phyloP scores from a whole-genome alignment of 2,888 invertebrate genomes.

The Noctua pronuba region DNA sequence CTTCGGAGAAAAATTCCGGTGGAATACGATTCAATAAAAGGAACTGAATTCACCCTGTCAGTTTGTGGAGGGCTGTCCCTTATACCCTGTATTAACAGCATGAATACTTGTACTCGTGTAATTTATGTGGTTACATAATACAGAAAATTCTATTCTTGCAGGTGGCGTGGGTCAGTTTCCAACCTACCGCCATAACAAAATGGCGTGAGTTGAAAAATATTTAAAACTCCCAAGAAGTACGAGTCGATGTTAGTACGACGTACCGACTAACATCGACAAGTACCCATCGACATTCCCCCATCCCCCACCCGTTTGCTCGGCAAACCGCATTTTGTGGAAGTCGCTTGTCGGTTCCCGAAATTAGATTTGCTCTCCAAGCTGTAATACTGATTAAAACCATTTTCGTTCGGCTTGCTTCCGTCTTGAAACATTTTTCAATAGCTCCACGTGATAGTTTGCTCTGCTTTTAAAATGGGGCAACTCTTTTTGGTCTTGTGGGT shows the following conservation, averaged over 20 bases:
- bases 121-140: no score
- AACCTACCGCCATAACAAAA: not conserved
- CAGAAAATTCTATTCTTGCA: no score
- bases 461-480: conserved; percentile 32
- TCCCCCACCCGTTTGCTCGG: conserved; percentile 75
- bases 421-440: conserved; percentile 61
- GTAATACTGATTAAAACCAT: conserved; percentile 83
- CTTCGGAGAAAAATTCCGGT: no score
- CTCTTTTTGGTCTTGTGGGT: not conserved
- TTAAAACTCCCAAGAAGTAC: no score
- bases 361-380: conserved; percentile 84
- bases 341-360: conserved; percentile 80
- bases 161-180: not conserved
- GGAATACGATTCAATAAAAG: no score
- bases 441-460: conserved; percentile 21
- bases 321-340: conserved; percentile 84
- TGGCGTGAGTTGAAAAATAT: not conserved
- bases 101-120: no score
- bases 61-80: no score
- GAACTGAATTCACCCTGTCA: no score
- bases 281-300: conserved; percentile 51
- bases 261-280: not conserved
- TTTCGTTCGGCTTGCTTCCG: conserved; percentile 64
- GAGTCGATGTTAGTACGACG: no score
- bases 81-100: no score